Percentiles rank a stretch among this genome's conserved stretches.
Conservation (phyloP, 2,888 invertebrate genomes). For the Nephrocerus scutellatus region DNA sequence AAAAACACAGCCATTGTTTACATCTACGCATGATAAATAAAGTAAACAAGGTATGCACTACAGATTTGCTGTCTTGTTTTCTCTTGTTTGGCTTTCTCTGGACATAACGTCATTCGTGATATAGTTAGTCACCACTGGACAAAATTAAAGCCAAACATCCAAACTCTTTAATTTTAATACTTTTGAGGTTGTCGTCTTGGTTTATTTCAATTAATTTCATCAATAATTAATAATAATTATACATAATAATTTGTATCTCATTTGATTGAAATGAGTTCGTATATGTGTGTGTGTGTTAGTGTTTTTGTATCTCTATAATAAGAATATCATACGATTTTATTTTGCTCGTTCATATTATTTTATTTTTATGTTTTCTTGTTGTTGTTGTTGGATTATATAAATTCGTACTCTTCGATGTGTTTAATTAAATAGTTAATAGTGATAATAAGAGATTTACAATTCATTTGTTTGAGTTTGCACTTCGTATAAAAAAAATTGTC, state of each 20-base stretch:
- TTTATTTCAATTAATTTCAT: conserved; percentile 21
- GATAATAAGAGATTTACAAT: conserved; percentile 18
- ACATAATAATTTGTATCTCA: conserved; percentile 19
- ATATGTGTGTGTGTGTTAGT: conserved; percentile 17
- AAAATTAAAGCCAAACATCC: conserved; percentile 16
- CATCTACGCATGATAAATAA: too few species aligned
- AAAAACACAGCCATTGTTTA: too few species aligned
- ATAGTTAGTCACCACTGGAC: too few species aligned
- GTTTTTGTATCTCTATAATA: too few species aligned
- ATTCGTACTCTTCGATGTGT: conserved; percentile 25
- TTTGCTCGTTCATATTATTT: conserved; percentile 8
- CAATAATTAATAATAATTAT: conserved; percentile 22
- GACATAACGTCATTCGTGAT: too few species aligned
- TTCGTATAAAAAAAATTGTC: too few species aligned
- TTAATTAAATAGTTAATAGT: conserved; percentile 21
- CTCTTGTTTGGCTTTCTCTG: too few species aligned
- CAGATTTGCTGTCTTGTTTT: too few species aligned
- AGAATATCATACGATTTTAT: too few species aligned
- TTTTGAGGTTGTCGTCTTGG: conserved; percentile 23
- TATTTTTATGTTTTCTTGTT: conserved; percentile 10
- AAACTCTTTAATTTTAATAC: conserved; percentile 16
- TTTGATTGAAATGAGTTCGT: conserved; percentile 22
- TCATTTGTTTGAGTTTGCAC: conserved; percentile 13
- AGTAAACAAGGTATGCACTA: too few species aligned
- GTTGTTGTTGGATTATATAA: conserved; percentile 21